Evolutionary conservation across 2,888 invertebrate species (phyloP), one percentile per base, ranked within the genome.

Genomic region (Podotricha telesiphe): DNA sequence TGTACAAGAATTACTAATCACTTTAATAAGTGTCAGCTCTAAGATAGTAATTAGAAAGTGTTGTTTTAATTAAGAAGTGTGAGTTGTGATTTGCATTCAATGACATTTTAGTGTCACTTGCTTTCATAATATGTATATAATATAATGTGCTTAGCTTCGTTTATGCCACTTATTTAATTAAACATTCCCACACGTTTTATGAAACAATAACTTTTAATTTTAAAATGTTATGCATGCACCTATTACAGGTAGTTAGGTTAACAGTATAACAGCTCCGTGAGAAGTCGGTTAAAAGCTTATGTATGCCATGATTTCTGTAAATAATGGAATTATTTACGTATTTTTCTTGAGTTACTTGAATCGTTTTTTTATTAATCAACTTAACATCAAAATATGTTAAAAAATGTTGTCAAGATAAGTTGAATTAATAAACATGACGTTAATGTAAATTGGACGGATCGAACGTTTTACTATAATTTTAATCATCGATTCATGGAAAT

Each of bases 131-230:
- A 79, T 77, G 76, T 77, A 82, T 77, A 76, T 77, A 82, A 80
- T 79, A 78, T 34, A 48, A 61, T 80, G 78, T 78, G 79, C 79
- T 82, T 79, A 83, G 85, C 85, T 87, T 86, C 86, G 86, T 87
- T 88, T 86, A 87, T 84, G 82, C 86, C 85, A 87, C 79, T 90
- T 91, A 91, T 88, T 88, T 90, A 91, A 90, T 90, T 92, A 91
- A 88, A 91, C 87, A 91, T 89, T 91, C 91, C 87, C 93, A 92
- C 91, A 89, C 87, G 83, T 87, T 89, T 85, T 86, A 82, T 86
- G 82, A 83, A 87, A 92, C 89, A 91, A 89, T 91, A 89, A 92
- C 86, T 91, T 88, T 91, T 88, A 90, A 89, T 88, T 92, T 89
- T 91, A 85, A 88, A 88, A 85, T 87, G 86, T 89, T 89, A 91